Evolutionary conservation across 2,797 vertebrate genomes (phyloP), one percentile per base, ranked within the genome.

Genomic region (Gorsachius magnificus): DNA sequence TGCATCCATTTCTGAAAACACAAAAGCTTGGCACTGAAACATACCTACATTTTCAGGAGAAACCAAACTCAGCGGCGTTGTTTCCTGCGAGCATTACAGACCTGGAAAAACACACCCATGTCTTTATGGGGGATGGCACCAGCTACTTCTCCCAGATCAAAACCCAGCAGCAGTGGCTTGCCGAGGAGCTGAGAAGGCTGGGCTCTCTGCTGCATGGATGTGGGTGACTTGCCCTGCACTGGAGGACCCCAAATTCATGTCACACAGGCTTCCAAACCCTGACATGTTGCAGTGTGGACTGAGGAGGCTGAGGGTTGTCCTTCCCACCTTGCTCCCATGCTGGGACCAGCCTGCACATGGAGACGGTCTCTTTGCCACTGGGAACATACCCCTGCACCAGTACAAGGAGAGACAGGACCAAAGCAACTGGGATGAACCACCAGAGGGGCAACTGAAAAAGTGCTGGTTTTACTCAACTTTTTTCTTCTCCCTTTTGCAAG

Each of bases 371-470:
- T 17, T 17, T 28, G 7, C 41, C 1, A 1, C 16, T n/a, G 64
- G 76, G 56, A 35, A 54, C 1, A 2, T 15, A 4, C 13, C 2
- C 0, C 1, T 66, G 31, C 20, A 16, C 4, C 11, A 4, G 16
- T 46, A 58, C 28, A 43, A 16, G 29, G 22, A 84, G 45, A 22
- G 4, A 16, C 38, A 66, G 35, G 7, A 28, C 19, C 51, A 51
- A 56, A 77, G n/a, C 33, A 26, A 22, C 18, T 4, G 46, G 10
- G 56, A 51, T 25, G 38, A 26, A 50, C 53, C 51, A 46, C 1
- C 1, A 3, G 79, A 24, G 5, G 8, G 45, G 45, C 19, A 60
- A 64, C 64, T 0, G 0, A 51, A n/a, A 77, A 86, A 76, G 33
- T 54, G 35, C 48, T 83, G 45, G 20, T 70, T 93, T 90, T 87